Conservation (phyloP, 2,113 vertebrate genomes). For the Thamnaconus septentrionalis region DNA sequence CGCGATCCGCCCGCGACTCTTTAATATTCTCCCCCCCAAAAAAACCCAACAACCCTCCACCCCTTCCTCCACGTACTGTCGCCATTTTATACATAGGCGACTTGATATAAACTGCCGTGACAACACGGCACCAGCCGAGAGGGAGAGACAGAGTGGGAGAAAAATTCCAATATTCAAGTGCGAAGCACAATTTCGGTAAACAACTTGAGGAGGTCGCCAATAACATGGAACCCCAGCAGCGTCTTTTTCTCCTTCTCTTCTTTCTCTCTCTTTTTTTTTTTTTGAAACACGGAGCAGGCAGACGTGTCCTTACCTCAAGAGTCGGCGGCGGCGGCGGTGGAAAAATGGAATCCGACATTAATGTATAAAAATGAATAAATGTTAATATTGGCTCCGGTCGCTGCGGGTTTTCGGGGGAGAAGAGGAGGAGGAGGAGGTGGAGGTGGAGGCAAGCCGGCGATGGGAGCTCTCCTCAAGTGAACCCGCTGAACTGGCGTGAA, state of each 20-base stretch:
- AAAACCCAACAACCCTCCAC: slow-evolving; percentile 71
- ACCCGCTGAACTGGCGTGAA: slow-evolving; percentile 78
- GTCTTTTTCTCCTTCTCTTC: slow-evolving; percentile 15
- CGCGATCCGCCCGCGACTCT: slow-evolving; percentile 55
- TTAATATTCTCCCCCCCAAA: slow-evolving; percentile 65
- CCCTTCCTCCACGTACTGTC: slow-evolving; percentile 78
- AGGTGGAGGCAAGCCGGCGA: slow-evolving; percentile 73
- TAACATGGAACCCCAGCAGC: slow-evolving; percentile 30
- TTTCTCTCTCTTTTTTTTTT: too few species aligned
- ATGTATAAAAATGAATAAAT: slow-evolving; percentile 75
- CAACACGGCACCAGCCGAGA: slow-evolving; percentile 63
- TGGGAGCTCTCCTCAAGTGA: slow-evolving; percentile 79
- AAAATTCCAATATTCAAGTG: slow-evolving; percentile 63
- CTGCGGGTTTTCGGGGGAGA: slow-evolving; percentile 46
- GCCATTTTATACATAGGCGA: slow-evolving; percentile 84
- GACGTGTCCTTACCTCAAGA: slow-evolving; percentile 76
- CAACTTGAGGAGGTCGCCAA: slow-evolving; percentile 60
- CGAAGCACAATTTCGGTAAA: slow-evolving; percentile 62
- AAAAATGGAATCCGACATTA: slow-evolving; percentile 76
- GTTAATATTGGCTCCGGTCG: slow-evolving; percentile 74
- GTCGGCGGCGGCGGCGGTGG: slow-evolving; percentile 35
- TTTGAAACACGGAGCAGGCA: slow-evolving; percentile 28
- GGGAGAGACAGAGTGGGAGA: too few species aligned
- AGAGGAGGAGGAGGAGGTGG: slow-evolving; percentile 35
- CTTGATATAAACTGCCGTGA: slow-evolving; percentile 77